Evolutionary conservation across 2,888 invertebrate species (phyloP).

Genomic region (Empis stercorea): DNA sequence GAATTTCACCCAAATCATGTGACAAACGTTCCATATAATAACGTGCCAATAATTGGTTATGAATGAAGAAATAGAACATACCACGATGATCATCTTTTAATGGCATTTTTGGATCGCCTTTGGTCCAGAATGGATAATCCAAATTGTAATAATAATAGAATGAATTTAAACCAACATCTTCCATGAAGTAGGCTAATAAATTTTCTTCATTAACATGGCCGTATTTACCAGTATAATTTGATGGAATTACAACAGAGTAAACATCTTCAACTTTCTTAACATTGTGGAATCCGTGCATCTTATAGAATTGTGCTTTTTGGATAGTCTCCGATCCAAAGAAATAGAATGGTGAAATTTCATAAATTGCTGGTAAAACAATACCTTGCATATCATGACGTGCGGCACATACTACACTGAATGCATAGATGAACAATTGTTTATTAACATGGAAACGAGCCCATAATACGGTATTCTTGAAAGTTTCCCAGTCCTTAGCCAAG

Average conservation of each 20-base stretch:
- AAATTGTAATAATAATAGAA: constrained; percentile 56
- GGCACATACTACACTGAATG: constrained; percentile 44
- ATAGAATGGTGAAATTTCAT: constrained; percentile 52
- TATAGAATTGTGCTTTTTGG: constrained; percentile 36
- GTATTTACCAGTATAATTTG: constrained; percentile 53
- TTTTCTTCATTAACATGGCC: constrained; percentile 46
- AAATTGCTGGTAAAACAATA: constrained; percentile 50
- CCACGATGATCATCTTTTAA: constrained; percentile 34
- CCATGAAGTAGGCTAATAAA: constrained; percentile 55
- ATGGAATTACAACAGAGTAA: constrained; percentile 46
- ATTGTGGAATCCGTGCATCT: constrained; percentile 45
- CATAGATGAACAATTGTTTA: constrained; percentile 48
- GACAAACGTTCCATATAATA: constrained; percentile 48
- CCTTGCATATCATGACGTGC: constrained; percentile 45
- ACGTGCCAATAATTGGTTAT: constrained; percentile 39
- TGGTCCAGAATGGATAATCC: constrained; percentile 59
- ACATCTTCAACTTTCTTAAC: constrained; percentile 38
- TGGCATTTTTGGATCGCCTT: constrained; percentile 34
- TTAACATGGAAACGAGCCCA: constrained; percentile 53
- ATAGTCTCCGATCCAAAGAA: constrained; percentile 48
- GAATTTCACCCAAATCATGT: constrained; percentile 53
- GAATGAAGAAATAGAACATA: constrained; percentile 36
- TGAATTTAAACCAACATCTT: constrained; percentile 64
- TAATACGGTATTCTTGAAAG: constrained; percentile 52
- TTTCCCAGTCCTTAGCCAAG: constrained; percentile 60